Base-by-base conservation (phyloP, 2,113 vertebrate species). In the Pygoscelis antarcticus region DNA sequence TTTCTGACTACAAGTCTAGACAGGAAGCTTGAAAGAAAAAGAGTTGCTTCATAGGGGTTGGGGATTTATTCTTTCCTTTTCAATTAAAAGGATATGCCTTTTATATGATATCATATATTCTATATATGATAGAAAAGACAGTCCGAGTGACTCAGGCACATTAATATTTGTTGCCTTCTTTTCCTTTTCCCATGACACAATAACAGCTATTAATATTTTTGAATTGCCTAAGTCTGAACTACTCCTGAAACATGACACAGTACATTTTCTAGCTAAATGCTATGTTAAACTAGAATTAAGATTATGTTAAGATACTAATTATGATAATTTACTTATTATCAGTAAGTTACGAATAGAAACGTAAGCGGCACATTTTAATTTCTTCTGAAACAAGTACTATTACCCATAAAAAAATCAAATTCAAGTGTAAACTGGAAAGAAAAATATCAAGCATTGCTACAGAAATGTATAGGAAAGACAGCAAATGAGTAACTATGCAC, bases 21-120 rank as follows among this genome's bases (percentile, higher is more conserved):
- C 96, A 97, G 97, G 97, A 97, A 97, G 84, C 68, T 89, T 96
- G 87, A 77, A 91, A 91, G 89, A 96, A 96, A 87, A 76, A 58
- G 60, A 83, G 38, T 47, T 86, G 70, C 84, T 91, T 94, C 88
- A 42, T 2, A 70, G 49, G 47, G 47, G 34, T 42, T 89, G 38
- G 57, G 47, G 65, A 70, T 81, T 64, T 49, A 57, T 44, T 95
- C 88, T 78, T 83, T 47, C n/a, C 54, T 76, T 80, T 96, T 87
- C 60, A 86, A 60, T 55, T 64, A 82, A 89, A 96, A 91, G 58
- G 89, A 89, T 96, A 91, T 94, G 62, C 84, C 58, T 83, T 86
- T 89, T 61, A 51, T 55, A 68, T 85, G 83, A 46, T 89, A 89
- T 80, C 76, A 92, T 57, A 77, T 80, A 86, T 86, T 68, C 71